Conservation (phyloP, 2,113 vertebrate genomes). For the Channa maculata region DNA sequence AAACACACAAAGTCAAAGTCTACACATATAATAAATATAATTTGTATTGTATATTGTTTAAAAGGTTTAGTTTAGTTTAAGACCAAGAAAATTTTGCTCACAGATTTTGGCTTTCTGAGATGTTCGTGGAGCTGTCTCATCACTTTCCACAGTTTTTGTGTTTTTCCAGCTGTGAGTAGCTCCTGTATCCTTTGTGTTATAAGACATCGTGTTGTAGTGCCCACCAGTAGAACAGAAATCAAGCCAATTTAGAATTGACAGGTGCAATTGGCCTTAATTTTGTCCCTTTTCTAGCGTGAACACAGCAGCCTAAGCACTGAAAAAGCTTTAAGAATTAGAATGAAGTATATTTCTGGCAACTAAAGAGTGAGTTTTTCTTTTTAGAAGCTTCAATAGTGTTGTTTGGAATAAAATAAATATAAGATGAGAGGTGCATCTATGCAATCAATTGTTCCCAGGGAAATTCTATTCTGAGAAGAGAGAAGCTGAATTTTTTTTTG, state of each 20-base stretch:
- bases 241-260: slow-evolving; percentile 13
- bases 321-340: background rate
- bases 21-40: too few species aligned
- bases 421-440: slow-evolving; percentile 19
- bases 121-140: too few species aligned
- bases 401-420: slow-evolving; percentile 17
- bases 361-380: background rate
- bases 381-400: background rate
- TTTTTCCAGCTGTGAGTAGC: slow-evolving; percentile 26
- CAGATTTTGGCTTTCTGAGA: too few species aligned
- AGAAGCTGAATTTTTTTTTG: slow-evolving; percentile 4
- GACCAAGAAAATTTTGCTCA: too few species aligned
- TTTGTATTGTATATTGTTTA: too few species aligned
- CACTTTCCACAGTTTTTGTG: slow-evolving; percentile 20
- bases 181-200: background rate
- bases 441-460: slow-evolving; percentile 22
- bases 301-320: background rate
- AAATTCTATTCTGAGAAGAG: background rate
- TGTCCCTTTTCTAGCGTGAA: slow-evolving; percentile 2
- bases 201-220: slow-evolving; percentile 1
- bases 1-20: too few species aligned
- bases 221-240: slow-evolving; percentile 37
- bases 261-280: slow-evolving; percentile 17
- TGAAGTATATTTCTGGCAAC: slow-evolving; percentile 1
- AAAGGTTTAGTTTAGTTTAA: too few species aligned